Conservation (phyloP, 1,140 invertebrate genomes). For the Ceratitis capitata region DNA sequence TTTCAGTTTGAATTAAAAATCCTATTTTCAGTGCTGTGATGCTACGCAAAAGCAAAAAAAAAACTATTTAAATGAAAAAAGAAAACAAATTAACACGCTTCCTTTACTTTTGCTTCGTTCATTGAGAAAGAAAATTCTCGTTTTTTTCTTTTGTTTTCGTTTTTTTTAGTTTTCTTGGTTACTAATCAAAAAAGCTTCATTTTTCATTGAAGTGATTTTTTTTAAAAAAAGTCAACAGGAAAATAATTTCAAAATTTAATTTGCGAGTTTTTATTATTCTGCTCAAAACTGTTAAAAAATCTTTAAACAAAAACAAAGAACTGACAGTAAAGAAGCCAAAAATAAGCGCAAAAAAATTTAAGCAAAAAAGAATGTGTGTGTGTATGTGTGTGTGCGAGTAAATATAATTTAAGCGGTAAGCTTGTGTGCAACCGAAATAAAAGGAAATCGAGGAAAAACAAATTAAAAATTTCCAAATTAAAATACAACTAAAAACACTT, state of each 20-base stretch:
- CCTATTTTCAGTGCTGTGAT: not conserved
- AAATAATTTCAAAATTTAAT: constrained; percentile 34
- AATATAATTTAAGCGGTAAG: not conserved
- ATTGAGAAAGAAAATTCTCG: not conserved
- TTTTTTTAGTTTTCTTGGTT: not conserved
- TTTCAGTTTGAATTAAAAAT: no score
- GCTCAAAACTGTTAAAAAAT: not conserved
- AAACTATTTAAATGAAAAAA: not conserved
- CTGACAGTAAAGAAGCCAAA: not conserved
- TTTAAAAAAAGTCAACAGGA: not conserved
- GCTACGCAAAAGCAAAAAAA: not conserved
- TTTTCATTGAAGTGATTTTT: not conserved
- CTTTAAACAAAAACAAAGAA: not conserved
- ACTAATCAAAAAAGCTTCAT: constrained; percentile 22
- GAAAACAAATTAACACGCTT: not conserved
- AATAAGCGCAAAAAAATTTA: not conserved
- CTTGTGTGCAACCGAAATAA: not conserved
- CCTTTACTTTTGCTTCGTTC: constrained; percentile 7
- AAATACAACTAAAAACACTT: constrained; percentile 10
- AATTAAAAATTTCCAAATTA: constrained; percentile 7
- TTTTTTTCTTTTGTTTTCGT: not conserved
- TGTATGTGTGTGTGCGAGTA: no score
- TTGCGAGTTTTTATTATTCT: constrained; percentile 15
- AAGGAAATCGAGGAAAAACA: not conserved
- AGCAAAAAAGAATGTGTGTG: not conserved